Percentiles rank a stretch among this genome's conserved stretches.
These are phyloP conservation scores for Paralvinella palmiformis DNA, from an alignment of 1,140 invertebrate genomes.

Conservation along the genomic window DNA sequence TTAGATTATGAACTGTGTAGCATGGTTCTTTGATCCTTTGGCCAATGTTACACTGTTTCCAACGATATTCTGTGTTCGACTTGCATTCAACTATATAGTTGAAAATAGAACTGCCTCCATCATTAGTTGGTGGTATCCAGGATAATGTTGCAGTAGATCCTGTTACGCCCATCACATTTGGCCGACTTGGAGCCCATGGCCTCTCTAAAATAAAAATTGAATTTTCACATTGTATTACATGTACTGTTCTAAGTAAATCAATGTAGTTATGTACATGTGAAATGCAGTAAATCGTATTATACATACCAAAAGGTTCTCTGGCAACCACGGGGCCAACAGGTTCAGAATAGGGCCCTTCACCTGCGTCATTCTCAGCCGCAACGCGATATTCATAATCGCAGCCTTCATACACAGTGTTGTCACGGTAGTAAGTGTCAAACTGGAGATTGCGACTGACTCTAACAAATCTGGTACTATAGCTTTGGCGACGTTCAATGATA, in stretches of 20 bases:
- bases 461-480: conserved; percentile 5
- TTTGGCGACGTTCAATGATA: conserved; percentile 75
- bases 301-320: conserved; percentile 23
- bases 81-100: conserved; percentile 84
- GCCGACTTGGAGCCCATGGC: conserved; percentile 86
- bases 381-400: conserved; percentile 92
- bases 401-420: conserved; percentile 21
- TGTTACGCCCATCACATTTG: conserved; percentile 83
- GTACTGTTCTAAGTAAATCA: background rate
- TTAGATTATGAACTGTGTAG: conserved; percentile 70
- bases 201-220: conserved; percentile 57
- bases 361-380: conserved; percentile 76
- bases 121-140: conserved; percentile 84
- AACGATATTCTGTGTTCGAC: conserved; percentile 7
- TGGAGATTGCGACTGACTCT: conserved; percentile 62
- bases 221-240: background rate
- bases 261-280: background rate
- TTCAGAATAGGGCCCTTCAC: conserved; percentile 11
- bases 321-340: conserved; percentile 12
- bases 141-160: conserved; percentile 80
- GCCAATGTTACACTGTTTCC: conserved; percentile 14
- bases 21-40: background rate
- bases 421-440: conserved; percentile 58
- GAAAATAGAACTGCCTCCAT: conserved; percentile 81
- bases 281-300: background rate